A percentile compares a stretch with the other conserved stretches of the same genome.
phyloP scores from a whole-genome alignment of 2,113 vertebrate genomes.

The Petrocephalus zakoni region DNA sequence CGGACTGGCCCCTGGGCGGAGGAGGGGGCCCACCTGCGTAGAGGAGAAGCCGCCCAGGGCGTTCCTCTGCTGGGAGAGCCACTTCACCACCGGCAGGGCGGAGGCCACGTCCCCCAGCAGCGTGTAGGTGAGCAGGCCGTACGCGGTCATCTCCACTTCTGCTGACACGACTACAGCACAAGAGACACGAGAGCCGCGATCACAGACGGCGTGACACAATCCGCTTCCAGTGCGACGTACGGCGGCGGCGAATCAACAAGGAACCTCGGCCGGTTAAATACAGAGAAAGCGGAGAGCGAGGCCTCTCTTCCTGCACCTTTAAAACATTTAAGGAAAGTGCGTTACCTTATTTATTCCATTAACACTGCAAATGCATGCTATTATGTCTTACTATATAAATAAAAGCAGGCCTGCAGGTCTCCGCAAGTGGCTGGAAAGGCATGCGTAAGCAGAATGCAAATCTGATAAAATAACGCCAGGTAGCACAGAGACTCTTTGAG shows the following conservation, averaged over 20 bases:
- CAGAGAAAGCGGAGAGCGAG: not conserved
- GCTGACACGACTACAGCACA: slow-evolving; percentile 75
- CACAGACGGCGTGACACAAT: not conserved
- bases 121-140: slow-evolving; percentile 80
- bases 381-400: not conserved
- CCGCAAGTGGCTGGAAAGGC: not conserved
- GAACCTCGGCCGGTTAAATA: not conserved
- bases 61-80: slow-evolving; percentile 88
- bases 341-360: not conserved
- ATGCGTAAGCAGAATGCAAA: not conserved
- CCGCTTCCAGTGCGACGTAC: not conserved
- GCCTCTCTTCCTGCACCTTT: not conserved
- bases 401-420: not conserved
- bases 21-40: slow-evolving; percentile 68
- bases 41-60: slow-evolving; percentile 86
- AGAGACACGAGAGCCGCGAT: not conserved
- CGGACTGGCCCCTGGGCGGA: no score
- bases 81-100: slow-evolving; percentile 83
- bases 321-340: not conserved
- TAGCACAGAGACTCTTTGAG: not conserved
- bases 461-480: not conserved
- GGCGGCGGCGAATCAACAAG: not conserved
- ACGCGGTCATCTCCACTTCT: slow-evolving; percentile 90
- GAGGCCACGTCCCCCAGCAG: slow-evolving; percentile 78
- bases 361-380: not conserved